Conservation (phyloP, 2,888 invertebrate species). For the Petrolisthes cinctipes region DNA sequence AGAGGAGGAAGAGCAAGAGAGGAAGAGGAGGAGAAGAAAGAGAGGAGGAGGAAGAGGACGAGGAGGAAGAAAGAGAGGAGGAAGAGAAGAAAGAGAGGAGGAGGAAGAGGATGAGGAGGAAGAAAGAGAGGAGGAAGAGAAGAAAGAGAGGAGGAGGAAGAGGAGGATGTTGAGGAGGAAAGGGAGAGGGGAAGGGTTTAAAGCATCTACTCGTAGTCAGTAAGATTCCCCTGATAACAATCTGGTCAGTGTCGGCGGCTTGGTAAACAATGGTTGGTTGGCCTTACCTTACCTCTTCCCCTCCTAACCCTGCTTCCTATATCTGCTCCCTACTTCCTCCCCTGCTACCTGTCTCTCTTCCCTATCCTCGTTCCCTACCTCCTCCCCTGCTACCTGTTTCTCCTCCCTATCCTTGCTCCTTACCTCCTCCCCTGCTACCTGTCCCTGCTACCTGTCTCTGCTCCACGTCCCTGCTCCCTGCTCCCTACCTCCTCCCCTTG, state of each 20-base stretch:
- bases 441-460: not conserved
- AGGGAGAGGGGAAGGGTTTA: not conserved
- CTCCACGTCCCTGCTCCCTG: not conserved
- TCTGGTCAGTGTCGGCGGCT: not conserved
- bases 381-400: not conserved
- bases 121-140: not conserved
- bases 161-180: not conserved
- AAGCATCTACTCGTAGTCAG: not conserved
- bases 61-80: not conserved
- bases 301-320: not conserved
- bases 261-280: not conserved
- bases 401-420: not conserved
- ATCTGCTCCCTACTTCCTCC: not conserved
- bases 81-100: not conserved
- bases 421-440: not conserved
- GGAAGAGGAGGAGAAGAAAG: not conserved
- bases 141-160: not conserved
- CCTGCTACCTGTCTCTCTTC: not conserved
- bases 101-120: not conserved
- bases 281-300: not conserved
- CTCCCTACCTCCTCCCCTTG: not conserved
- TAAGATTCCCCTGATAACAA: not conserved
- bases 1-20: not conserved
- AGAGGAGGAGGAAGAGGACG: not conserved
- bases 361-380: not conserved